Conservation (phyloP, 2,113 vertebrate genomes). For the Odocoileus hemionus region DNA sequence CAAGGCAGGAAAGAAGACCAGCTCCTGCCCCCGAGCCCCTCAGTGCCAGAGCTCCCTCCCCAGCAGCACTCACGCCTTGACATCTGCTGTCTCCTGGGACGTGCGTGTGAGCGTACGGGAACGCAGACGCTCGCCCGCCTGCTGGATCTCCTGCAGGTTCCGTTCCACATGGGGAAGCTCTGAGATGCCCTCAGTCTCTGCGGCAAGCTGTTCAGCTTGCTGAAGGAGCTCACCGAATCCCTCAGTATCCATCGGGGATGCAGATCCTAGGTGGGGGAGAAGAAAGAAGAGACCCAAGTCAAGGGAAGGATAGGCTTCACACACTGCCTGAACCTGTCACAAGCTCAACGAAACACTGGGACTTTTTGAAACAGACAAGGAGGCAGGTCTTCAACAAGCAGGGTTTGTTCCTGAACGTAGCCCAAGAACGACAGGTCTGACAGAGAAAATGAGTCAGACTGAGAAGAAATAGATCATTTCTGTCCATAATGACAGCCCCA, state of each 20-base stretch:
- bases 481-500: not conserved
- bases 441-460: conserved; percentile 57
- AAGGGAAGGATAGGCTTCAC: not conserved
- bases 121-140: conserved; percentile 93
- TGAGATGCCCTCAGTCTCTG: conserved; percentile 95
- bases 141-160: conserved; percentile 97
- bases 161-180: conserved; percentile 96
- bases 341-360: conserved; percentile 8
- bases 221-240: conserved; percentile 97
- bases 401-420: conserved; percentile 56
- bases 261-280: conserved; percentile 4
- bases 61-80: conserved; percentile 93
- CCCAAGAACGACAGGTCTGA: conserved; percentile 57
- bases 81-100: conserved; percentile 95
- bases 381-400: conserved; percentile 53
- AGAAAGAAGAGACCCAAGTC: conserved; percentile 34
- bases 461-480: conserved; percentile 42
- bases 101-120: conserved; percentile 95
- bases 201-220: conserved; percentile 97
- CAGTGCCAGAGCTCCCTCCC: not conserved
- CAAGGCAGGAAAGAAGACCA: conserved; percentile 24
- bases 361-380: conserved; percentile 48
- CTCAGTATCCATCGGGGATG: conserved; percentile 89
- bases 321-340: not conserved
- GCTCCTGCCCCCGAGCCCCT: conserved; percentile 30